phyloP scores from a whole-genome alignment of 1,140 invertebrate genomes.

The Drosophila cardini region DNA sequence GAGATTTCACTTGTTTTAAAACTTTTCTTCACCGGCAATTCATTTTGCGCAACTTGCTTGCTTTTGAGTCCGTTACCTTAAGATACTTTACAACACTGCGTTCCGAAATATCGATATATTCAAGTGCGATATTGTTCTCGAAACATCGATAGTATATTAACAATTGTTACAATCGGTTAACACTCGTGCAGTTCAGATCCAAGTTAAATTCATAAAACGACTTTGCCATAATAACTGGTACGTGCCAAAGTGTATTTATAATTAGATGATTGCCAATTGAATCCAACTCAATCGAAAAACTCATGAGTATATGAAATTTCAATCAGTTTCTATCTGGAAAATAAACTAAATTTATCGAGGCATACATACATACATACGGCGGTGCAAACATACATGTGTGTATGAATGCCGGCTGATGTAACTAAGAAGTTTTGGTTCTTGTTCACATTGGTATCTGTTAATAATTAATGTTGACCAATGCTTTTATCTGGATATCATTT shows the following conservation, averaged over 20 bases:
- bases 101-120: too few relatives aligned
- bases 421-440: constrained; percentile 37
- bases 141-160: too few relatives aligned
- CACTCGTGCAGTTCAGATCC: neutral
- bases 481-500: constrained; percentile 29
- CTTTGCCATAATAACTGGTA: constrained; percentile 18
- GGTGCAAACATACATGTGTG: constrained; percentile 5
- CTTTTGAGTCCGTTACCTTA: too few relatives aligned
- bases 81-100: too few relatives aligned
- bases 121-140: too few relatives aligned
- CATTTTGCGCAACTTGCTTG: too few relatives aligned
- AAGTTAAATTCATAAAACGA: constrained; percentile 13
- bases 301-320: constrained; percentile 7
- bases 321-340: constrained; percentile 21
- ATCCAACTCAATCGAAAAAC: neutral
- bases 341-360: constrained; percentile 10
- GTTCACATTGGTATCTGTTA: constrained; percentile 32
- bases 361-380: constrained; percentile 19
- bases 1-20: too few relatives aligned
- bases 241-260: constrained; percentile 1
- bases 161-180: neutral
- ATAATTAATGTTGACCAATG: constrained; percentile 15
- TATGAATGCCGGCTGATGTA: constrained; percentile 58
- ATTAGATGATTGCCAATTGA: neutral
- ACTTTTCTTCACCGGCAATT: too few relatives aligned